Base-by-base conservation (phyloP, 2,888 invertebrate species). In the Drosophila mimetica region DNA sequence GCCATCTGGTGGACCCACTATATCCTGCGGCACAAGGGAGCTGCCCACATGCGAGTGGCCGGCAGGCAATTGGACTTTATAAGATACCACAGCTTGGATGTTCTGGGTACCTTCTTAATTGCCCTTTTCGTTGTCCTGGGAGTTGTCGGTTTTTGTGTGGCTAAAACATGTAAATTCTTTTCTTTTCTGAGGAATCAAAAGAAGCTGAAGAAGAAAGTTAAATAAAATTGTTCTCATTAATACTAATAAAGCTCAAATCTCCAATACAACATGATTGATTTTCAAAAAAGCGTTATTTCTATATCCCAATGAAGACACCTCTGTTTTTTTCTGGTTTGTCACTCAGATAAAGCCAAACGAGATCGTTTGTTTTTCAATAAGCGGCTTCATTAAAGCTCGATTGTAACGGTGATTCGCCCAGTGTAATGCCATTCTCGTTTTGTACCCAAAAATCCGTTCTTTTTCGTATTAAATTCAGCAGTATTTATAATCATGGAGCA, bases 1-100 rank as follows among this genome's bases (percentile, higher is more conserved):
- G 91, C 90, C 2, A 77, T 89, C n/a, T 90, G 89, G 77, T 91
- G 91, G 91, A 85, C 89, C 0, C 90, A 91, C 52, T 90, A 91
- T 65, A 80, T 91, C 3, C 77, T 78, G 2, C 74, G 90, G 0
- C 91, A 92, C 53, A 88, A 90, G n/a, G 92, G 92, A 25, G 91
- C 91, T 0, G 53, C 76, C 0, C 91, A 92, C 54, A 76, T 92
- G 74, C 88, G 88, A 18, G 88, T 89, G 8, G 84, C 89, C 3
- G 64, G 64, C n/a, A 18, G 30, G 36, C 16, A 64, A 7, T 11
- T 64, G 30, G 28, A 30, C 13, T 66, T 64, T 4, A 9, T 52
- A 2, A 36, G n/a, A 13, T 66, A 65, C 16, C 42, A 64, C 18
- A 52, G 36, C 9, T 5, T 66, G 9, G 64, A 64, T 66, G 66